Percentiles rank a stretch among this genome's conserved stretches.
These are phyloP conservation scores for Philereme transversata DNA, from an alignment of 2,888 invertebrate species.

Conservation along the genomic window DNA sequence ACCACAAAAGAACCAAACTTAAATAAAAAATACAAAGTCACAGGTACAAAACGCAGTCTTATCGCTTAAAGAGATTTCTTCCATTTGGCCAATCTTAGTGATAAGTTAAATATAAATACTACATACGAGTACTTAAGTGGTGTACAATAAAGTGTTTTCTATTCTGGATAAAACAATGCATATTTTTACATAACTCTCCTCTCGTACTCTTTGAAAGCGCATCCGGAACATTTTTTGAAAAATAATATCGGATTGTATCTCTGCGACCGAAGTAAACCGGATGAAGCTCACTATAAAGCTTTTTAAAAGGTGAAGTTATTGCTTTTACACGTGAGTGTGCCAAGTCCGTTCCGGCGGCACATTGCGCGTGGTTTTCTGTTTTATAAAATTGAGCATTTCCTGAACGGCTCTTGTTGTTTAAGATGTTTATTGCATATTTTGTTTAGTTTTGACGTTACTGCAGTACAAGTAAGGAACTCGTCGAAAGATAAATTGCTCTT, in stretches of 20 bases:
- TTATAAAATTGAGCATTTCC: conserved; percentile 2
- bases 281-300: conserved; percentile 25
- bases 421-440: conserved; percentile 8
- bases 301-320: conserved; percentile 30
- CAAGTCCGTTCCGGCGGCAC: conserved; percentile 18
- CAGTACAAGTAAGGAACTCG: too few species aligned
- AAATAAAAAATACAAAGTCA: too few species aligned
- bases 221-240: conserved; percentile 21
- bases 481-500: too few species aligned
- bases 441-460: neutral
- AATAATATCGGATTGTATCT: conserved; percentile 21
- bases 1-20: too few species aligned
- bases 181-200: conserved; percentile 9
- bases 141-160: too few species aligned
- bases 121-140: too few species aligned
- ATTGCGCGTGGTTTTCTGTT: conserved; percentile 13
- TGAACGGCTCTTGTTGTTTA: neutral
- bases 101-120: too few species aligned
- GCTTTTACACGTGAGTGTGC: conserved; percentile 24
- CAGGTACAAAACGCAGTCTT: too few species aligned
- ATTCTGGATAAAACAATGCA: conserved; percentile 13
- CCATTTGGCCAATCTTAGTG: too few species aligned
- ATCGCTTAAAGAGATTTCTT: too few species aligned
- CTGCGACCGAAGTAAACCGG: conserved; percentile 15
- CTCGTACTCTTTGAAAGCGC: conserved; percentile 13